Percentiles rank a stretch among this genome's conserved stretches.
Conservation (phyloP, 2,888 invertebrate genomes). For the Drosophila formosana region DNA sequence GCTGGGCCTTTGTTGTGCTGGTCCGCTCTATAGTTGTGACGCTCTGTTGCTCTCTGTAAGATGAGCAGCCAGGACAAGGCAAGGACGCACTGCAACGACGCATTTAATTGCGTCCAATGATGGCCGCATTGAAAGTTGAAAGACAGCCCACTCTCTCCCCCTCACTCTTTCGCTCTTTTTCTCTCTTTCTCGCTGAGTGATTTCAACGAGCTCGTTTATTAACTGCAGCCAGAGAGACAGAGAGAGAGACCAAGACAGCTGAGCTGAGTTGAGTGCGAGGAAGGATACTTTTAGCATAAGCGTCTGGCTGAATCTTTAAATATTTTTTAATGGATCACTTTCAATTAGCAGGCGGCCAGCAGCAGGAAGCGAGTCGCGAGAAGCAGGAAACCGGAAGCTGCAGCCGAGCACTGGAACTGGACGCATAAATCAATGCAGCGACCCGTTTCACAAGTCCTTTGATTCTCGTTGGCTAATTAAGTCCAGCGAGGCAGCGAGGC, state of each 20-base stretch:
- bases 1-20: not conserved
- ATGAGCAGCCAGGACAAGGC: constrained; percentile 4
- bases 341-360: constrained; percentile 38
- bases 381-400: constrained; percentile 26
- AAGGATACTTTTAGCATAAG: constrained; percentile 7
- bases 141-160: not conserved
- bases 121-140: constrained; percentile 8
- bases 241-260: not conserved
- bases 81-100: constrained; percentile 8
- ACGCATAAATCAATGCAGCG: constrained; percentile 44
- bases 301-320: constrained; percentile 35
- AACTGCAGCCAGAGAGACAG: constrained; percentile 7
- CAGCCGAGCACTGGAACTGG: constrained; percentile 11
- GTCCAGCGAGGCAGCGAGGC: constrained; percentile 25
- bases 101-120: constrained; percentile 32
- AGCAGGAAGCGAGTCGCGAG: constrained; percentile 8
- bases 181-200: constrained; percentile 17
- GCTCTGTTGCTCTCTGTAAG: not conserved
- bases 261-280: too few relatives aligned
- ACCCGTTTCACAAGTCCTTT: not conserved
- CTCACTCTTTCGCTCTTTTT: not conserved
- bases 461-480: constrained; percentile 40
- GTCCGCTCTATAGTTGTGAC: not conserved
- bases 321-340: constrained; percentile 49
- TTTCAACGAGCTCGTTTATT: constrained; percentile 24